Evolutionary conservation across 1,140 invertebrate species (phyloP).

Genomic region (Pissodes strobi): DNA sequence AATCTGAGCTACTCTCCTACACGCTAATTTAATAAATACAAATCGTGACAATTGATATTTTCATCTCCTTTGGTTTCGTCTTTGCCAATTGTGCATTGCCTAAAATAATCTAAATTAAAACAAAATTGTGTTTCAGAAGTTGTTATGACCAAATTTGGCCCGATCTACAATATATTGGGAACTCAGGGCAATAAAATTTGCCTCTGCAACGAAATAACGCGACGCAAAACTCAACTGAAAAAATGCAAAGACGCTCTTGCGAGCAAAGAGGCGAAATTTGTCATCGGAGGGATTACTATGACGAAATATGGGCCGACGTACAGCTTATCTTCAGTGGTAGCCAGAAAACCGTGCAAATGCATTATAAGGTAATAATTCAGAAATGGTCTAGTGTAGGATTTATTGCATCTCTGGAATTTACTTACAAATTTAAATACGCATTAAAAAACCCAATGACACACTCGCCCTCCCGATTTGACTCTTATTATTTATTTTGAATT

Average conservation of each 20-base stretch:
- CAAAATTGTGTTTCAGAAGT: conserved; percentile 1
- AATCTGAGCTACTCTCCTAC: no score
- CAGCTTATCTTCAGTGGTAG: conserved; percentile 9
- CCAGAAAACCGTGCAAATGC: conserved; percentile 31
- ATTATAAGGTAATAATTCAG: conserved; percentile 8
- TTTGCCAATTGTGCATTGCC: no score
- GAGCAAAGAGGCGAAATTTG: conserved; percentile 15
- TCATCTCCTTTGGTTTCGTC: no score
- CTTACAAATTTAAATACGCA: no score
- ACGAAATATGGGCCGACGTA: conserved; percentile 26
- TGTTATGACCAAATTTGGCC: conserved; percentile 18
- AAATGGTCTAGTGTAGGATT: no score
- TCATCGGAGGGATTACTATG: conserved; percentile 24
- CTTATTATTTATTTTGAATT: no score
- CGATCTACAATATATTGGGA: conserved; percentile 8
- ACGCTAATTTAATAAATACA: no score
- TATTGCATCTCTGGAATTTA: no score
- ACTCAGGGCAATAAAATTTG: conserved; percentile 14
- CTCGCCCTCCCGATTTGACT: no score
- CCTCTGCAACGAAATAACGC: conserved; percentile 14
- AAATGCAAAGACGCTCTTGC: neutral
- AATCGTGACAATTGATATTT: no score
- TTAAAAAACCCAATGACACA: no score
- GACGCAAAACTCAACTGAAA: conserved; percentile 5
- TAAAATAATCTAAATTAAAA: neutral